Evolutionary conservation across 2,113 vertebrate genomes (phyloP).

Genomic region (Rhynchomys soricoides): DNA sequence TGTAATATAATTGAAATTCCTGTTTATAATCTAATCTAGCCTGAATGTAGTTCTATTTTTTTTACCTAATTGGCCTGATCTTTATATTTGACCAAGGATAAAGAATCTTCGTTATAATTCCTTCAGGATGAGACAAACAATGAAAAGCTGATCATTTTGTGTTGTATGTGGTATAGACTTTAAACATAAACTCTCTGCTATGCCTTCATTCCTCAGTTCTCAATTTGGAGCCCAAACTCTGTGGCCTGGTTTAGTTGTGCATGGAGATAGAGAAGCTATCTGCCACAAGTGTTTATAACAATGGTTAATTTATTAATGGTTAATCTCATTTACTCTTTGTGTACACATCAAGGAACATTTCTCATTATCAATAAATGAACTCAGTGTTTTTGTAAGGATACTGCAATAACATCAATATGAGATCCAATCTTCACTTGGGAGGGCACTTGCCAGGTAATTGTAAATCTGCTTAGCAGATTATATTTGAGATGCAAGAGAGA

Average conservation of each 20-base stretch:
- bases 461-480: constrained; percentile 42
- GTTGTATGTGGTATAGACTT: constrained; percentile 19
- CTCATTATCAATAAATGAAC: constrained; percentile 67
- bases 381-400: constrained; percentile 47
- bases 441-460: constrained; percentile 23
- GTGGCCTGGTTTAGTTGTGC: constrained; percentile 18
- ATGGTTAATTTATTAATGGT: constrained; percentile 74
- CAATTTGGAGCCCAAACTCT: constrained; percentile 40
- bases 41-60: constrained; percentile 6
- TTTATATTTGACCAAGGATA: background rate
- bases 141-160: background rate
- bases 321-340: constrained; percentile 62
- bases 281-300: constrained; percentile 57
- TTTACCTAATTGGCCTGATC: background rate
- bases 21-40: constrained; percentile 3
- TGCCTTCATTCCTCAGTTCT: constrained; percentile 24
- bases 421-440: background rate
- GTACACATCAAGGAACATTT: constrained; percentile 48
- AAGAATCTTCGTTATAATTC: constrained; percentile 14
- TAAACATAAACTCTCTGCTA: background rate
- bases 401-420: constrained; percentile 33
- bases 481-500: constrained; percentile 8
- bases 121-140: background rate
- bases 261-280: constrained; percentile 20
- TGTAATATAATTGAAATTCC: background rate